Evolutionary conservation across 2,113 vertebrate genomes (phyloP), one percentile per base, ranked within the genome.

Genomic region (Nibea coibor): DNA sequence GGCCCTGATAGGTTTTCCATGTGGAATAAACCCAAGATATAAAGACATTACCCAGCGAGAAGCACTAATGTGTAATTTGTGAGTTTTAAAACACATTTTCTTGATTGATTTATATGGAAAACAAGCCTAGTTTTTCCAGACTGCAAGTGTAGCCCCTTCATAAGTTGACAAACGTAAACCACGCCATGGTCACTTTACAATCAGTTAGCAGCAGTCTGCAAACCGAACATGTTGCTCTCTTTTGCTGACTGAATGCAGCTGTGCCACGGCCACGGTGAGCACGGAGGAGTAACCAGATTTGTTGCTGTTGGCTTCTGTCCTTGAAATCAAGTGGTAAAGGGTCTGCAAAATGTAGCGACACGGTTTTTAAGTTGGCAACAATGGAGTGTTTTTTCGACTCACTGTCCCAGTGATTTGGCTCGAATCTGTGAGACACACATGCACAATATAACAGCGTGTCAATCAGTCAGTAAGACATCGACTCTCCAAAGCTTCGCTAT

Each of bases 21-120:
- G 45, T 69, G 71, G 77, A 65, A 73, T 64, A 63, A 75, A 68
- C 42, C 58, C 43, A 48, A 61, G 43, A 64, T 64, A 65, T 64
- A 81, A 58, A 64, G 70, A 69, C 43, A 39, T 69, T 22, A 72
- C 47, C 66, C 42, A 59, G 54, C 12, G 31, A 69, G 48, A 70
- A 47, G 35, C 50, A 75, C 72, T 63, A 28, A 76, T 70, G 72
- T 68, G 35, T 57, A 48, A 71, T 84, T 86, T 59, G 17, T 80
- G 31, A 17, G 42, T 61, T 86, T 81, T 53, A 70, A 77, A 84
- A 76, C 66, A 15, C 24, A 47, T 71, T 65, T 57, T 58, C 22
- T 70, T 82, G 22, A 75, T 63, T 74, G 24, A 73, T 78, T 62
- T 54, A 71, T 62, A 10, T 69, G 73, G 62, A 82, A 75, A 84